Evolutionary conservation across 2,113 vertebrate genomes (phyloP), one percentile per base, ranked within the genome.

Genomic region (Amphiprion ocellaris): DNA sequence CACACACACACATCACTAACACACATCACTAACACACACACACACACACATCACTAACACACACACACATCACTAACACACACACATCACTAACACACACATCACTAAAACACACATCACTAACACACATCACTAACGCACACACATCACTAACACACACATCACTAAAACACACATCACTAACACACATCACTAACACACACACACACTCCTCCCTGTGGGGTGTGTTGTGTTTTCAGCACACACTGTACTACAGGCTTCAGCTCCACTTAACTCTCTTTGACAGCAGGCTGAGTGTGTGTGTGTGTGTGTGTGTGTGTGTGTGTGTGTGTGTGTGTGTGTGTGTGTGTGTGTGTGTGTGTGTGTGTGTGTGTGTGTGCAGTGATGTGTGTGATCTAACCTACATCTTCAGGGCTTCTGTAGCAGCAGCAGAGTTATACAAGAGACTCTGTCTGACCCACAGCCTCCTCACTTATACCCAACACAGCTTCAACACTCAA

Each of bases 401-500:
- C 93, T 83, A 93, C 89, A 94, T 93, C 91, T 93, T 82, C 84
- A 82, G 92, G 90, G 81, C 89, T 61, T 83, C 69, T 77, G 68
- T 78, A 50, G 14, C 71, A 74, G 41, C 54, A 56, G 63, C 65
- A 28, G 41, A 12, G 8, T 69, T 68, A 55, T 72, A 54, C 80
- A 74, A 79, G 21, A 41, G 41, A 60, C 73, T 56, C 1, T 3
- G 19, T 28, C 58, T 24, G 17, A 79, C 16, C 39, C 24, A 2
- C 70, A 66, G 37, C 65, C 50, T 39, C 26, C n/a, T 69, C 12
- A 1, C 53, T 64, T 33, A 54, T 56, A 41, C 44, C 6, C 24
- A 17, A 69, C 55, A 28, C n/a, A 0, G 33, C 21, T 21, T 21
- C 24, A 17, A 69, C 55, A 41, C 44, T 5, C 24, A 17, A 69